phyloP scores from a whole-genome alignment of 2,888 invertebrate species.

The Thyatira batis region DNA sequence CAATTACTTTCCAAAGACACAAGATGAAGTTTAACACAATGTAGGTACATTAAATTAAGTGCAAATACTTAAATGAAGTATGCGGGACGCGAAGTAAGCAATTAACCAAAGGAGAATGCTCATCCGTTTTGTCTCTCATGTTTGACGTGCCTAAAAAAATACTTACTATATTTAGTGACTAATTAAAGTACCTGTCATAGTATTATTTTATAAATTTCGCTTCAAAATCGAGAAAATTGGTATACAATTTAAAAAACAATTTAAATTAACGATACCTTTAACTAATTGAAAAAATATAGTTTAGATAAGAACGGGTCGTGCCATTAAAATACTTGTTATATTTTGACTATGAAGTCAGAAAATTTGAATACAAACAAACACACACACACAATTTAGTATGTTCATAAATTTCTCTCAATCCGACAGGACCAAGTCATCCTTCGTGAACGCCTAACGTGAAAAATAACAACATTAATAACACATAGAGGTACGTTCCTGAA shows the following conservation, averaged over 20 bases:
- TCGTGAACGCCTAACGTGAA: slow-evolving; percentile 80
- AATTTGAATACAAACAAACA: too few species aligned
- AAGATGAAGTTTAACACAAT: slow-evolving; percentile 3
- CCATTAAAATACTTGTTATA: too few species aligned
- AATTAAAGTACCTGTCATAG: too few species aligned
- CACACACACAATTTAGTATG: slow-evolving; percentile 13
- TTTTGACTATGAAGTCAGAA: too few species aligned
- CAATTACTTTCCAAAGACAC: background rate
- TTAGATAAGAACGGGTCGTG: too few species aligned
- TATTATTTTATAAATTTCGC: too few species aligned
- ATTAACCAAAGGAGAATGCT: background rate
- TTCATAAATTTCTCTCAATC: slow-evolving; percentile 46
- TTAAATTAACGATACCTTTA: too few species aligned
- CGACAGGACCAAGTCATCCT: slow-evolving; percentile 80
- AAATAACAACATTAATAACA: slow-evolving; percentile 44
- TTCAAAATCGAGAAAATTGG: too few species aligned
- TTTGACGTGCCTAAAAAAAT: too few species aligned
- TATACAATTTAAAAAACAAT: too few species aligned
- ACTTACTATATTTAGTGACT: too few species aligned
- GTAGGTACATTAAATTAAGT: background rate
- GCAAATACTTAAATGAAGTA: background rate
- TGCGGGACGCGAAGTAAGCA: background rate
- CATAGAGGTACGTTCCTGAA: slow-evolving; percentile 67
- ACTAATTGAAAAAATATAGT: too few species aligned
- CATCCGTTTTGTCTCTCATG: background rate